Base-by-base conservation (phyloP, 2,888 invertebrate species). In the Merodon equestris region DNA sequence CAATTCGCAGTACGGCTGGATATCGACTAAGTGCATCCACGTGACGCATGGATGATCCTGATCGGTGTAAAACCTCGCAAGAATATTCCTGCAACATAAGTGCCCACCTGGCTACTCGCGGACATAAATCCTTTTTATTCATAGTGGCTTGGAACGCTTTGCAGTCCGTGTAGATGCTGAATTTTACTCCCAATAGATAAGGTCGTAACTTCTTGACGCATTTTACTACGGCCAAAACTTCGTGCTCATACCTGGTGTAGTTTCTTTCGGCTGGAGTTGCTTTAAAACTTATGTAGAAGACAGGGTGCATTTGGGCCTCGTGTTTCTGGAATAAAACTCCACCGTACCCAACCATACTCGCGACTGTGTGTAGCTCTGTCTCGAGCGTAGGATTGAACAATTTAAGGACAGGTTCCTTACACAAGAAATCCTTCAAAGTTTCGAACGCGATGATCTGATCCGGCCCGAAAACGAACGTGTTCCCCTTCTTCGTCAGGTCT, bases 201-300 rank as follows among this genome's bases (percentile, higher is more conserved):
- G 82, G 68, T 15, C 84, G 63, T 38, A 85, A 83, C 40, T 83
- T 82, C 18, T 83, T 82, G 1, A 86, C 56, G 0, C 84, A 83
- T 73, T 84, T 83, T 1, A 36, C 79, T 0, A 86, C 84, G 0
- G 86, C 86, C 0, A 87, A 58, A 0, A 85, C 85, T 60, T 86
- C 82, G 0, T 86, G 79, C 50, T 86, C 85, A 56, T 86, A 86
- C 47, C 83, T 84, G 40, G 84, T 84, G 56, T 84, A 86, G 1
- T 83, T 51, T n/a, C 53, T 34, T 53, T 53, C 53, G 1, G 42
- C 34, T n/a, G 53, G 44, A 1, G 63, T 50, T 42, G 50, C 27
- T 12, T 60, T 50, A 3, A 48, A 47, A 40, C 60, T 47, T 14
- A 54, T 15, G 12, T 81, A 85, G 51, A 83, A 84, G 1, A 86